Base-by-base conservation (phyloP, 2,888 invertebrate species). In the Andrena praecox region DNA sequence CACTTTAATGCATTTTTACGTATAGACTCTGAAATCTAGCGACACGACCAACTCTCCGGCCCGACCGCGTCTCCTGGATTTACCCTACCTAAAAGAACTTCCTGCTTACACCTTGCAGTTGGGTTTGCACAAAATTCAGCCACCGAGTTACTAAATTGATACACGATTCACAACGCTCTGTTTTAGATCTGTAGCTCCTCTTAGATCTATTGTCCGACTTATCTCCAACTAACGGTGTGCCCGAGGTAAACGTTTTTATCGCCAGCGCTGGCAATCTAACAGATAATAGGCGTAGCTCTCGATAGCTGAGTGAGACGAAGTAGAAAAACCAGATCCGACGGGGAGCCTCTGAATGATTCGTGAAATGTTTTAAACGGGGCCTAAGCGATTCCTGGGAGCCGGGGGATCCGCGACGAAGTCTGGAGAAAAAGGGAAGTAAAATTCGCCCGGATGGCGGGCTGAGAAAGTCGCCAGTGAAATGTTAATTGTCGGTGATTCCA, bases 401-500 rank as follows among this genome's bases (percentile, higher is more conserved):
- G 0, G 4, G 35, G 42, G 31, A 77, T n/a, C 52, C 54, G 54
- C 52, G 33, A 8, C n/a, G 54, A 5, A 10, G n/a, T 60, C 16
- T 16, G 16, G n/a, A 56, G 24, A 59, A 52, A n/a, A 31, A 31
- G 27, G 1, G 31, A 50, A 42, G 27, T 35, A 66, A 68, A 71
- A 71, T 80, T 54, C 68, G 29, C 20, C 31, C 54, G 75, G 27
- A 76, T n/a, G 31, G 16, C 48, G 50, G 68, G 31, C n/a, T 59
- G 82, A 59, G 80, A 82, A 76, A 82, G 67, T 80, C 64, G 20
- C 20, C 29, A 0, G 56, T 66, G 78, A 71, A 73, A 66, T 69
- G 74, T 82, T 82, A 84, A 84, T 84, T 78, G 75, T 63, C 71
- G 80, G 16, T 74, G 64, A 78, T 74, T 50, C 66, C 59, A 77